Evolutionary conservation across 2,113 vertebrate species (phyloP).

Genomic region (Cathartes aura): DNA sequence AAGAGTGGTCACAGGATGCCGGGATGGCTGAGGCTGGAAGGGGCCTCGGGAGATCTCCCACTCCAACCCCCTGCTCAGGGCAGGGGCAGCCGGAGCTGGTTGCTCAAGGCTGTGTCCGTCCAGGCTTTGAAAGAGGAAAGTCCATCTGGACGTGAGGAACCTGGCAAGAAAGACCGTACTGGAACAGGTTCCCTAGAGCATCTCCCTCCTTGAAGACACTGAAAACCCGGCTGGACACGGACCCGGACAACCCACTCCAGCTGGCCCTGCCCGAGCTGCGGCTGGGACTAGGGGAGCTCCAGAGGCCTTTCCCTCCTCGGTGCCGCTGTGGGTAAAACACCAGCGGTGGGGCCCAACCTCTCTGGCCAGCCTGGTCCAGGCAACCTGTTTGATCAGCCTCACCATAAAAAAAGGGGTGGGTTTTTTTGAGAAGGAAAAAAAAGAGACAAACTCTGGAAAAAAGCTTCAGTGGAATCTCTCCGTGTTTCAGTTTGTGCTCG

Average conservation of each 20-base stretch:
- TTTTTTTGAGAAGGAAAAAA: fast-evolving
- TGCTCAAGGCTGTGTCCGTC: fast-evolving
- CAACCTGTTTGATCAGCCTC: background rate
- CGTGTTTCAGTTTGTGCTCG: background rate
- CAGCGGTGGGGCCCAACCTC: background rate
- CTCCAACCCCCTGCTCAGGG: background rate
- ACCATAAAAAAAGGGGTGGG: background rate
- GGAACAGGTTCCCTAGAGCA: background rate
- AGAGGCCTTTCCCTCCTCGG: fast-evolving
- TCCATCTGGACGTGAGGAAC: no score
- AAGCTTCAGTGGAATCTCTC: background rate
- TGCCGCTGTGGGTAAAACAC: fast-evolving
- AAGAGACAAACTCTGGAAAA: background rate
- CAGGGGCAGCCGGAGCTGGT: fast-evolving
- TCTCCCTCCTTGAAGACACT: background rate
- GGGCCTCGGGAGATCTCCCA: background rate
- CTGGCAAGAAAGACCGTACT: fast-evolving
- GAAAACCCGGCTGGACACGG: fast-evolving
- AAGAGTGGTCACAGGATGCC: no score
- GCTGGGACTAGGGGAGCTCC: background rate
- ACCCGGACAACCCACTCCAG: fast-evolving
- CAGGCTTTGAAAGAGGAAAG: background rate
- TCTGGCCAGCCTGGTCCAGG: background rate
- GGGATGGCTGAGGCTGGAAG: background rate
- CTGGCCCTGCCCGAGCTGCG: background rate